A percentile compares a stretch with the other conserved stretches of the same genome.
phyloP scores from a whole-genome alignment of 1,140 invertebrate genomes.

The Aphelenchoides avenae region DNA sequence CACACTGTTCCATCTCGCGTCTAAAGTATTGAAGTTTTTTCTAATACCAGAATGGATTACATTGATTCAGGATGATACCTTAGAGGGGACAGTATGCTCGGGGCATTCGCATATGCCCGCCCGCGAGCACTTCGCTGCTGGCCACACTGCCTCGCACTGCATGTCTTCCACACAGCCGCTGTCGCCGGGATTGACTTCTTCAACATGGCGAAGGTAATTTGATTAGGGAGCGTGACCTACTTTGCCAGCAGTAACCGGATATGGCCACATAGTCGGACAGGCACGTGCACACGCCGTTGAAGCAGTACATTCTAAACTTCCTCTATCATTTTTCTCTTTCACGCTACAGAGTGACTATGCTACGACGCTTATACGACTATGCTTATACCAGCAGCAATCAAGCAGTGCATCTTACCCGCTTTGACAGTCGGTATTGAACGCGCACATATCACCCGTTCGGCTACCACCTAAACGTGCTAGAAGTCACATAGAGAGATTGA shows the following conservation, averaged over 20 bases:
- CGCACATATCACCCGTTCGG: constrained; percentile 8
- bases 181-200: constrained; percentile 54
- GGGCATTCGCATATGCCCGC: constrained; percentile 53
- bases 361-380: too few relatives aligned
- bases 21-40: constrained; percentile 17
- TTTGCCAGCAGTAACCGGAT: constrained; percentile 56
- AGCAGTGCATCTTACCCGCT: neutral
- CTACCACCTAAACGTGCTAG: constrained; percentile 7
- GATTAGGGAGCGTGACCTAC: constrained; percentile 16
- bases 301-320: constrained; percentile 59
- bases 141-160: constrained; percentile 57
- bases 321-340: constrained; percentile 5
- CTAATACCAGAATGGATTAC: neutral
- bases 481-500: too few relatives aligned
- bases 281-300: constrained; percentile 51
- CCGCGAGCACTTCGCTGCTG: constrained; percentile 45
- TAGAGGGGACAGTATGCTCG: constrained; percentile 43
- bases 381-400: too few relatives aligned
- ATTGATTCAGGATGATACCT: too few relatives aligned
- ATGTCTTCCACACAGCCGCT: constrained; percentile 53
- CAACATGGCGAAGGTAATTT: constrained; percentile 11
- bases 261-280: constrained; percentile 56
- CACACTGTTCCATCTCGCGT: constrained; percentile 55
- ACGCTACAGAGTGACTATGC: too few relatives aligned
- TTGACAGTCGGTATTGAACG: constrained; percentile 25